A percentile compares a stretch with the other conserved stretches of the same genome.
phyloP scores from a whole-genome alignment of 2,113 vertebrate genomes.

The Rhinichthys klamathensis region DNA sequence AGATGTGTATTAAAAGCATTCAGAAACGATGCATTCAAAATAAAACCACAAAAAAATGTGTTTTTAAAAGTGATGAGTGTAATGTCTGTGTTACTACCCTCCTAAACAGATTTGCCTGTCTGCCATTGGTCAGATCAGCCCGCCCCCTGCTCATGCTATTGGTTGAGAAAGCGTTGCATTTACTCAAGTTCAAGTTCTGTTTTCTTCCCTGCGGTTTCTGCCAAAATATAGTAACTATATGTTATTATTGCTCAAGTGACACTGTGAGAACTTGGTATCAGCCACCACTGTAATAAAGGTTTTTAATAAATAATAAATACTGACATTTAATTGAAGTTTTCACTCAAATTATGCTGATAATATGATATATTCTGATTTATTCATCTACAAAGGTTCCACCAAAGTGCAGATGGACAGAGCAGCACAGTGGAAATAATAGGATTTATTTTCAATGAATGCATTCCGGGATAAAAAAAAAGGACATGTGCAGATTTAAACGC shows the following conservation, averaged over 20 bases:
- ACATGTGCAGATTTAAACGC: neutral
- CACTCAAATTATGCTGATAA: neutral
- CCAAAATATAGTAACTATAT: neutral
- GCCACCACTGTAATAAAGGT: neutral
- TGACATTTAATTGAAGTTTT: neutral
- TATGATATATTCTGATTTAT: neutral
- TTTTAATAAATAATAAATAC: neutral
- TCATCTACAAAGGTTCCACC: neutral
- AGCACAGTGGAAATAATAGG: conserved; percentile 14
- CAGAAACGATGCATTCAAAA: neutral
- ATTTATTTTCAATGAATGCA: conserved; percentile 27
- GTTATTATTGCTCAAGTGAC: neutral
- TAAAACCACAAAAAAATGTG: neutral
- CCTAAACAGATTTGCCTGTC: neutral
- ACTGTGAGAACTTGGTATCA: neutral
- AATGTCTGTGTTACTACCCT: neutral
- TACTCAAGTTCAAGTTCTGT: neutral
- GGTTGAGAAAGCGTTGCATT: neutral
- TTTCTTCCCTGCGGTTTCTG: neutral
- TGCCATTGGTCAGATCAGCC: neutral
- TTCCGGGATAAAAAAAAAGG: neutral
- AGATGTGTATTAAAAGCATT: neutral
- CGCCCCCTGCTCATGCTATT: neutral
- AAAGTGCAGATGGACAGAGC: conserved; percentile 8
- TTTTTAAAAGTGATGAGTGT: neutral